Percentiles rank a stretch among this genome's conserved stretches.
Conservation (phyloP, 1,140 invertebrate species). For the Bombus waltoni region DNA sequence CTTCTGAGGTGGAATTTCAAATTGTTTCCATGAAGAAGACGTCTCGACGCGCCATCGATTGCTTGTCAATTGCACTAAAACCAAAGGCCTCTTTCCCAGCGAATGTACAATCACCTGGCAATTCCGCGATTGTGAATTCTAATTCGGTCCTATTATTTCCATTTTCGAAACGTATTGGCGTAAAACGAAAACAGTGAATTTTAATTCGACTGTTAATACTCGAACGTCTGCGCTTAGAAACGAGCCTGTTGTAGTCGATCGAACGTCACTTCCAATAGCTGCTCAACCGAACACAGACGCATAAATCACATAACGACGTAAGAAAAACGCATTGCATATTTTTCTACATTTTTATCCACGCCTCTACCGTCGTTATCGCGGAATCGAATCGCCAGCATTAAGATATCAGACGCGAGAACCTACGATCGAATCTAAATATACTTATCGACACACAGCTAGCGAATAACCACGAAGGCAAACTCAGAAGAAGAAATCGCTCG, state of each 20-base stretch:
- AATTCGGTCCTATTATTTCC: not conserved
- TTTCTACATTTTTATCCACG: not conserved
- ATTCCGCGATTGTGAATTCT: not conserved
- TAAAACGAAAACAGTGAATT: not conserved
- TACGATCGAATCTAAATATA: no score
- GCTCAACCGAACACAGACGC: not conserved
- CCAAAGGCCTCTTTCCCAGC: not conserved
- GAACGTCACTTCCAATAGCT: not conserved
- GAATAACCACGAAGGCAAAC: not conserved
- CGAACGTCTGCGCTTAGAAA: no score
- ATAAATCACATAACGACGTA: not conserved
- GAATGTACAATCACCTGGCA: not conserved
- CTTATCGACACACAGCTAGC: not conserved
- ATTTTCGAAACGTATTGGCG: no score
- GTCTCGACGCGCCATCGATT: slow-evolving; percentile 27
- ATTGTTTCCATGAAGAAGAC: slow-evolving; percentile 24
- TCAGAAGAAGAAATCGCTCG: not conserved
- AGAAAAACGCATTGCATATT: not conserved
- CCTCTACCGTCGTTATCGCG: no score
- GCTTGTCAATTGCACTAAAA: not conserved
- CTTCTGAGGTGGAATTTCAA: slow-evolving; percentile 10
- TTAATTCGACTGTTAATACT: no score
- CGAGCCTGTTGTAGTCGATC: no score
- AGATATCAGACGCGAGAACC: not conserved
- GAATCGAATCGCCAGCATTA: not conserved